phyloP scores from a whole-genome alignment of 2,113 vertebrate genomes.

The Mus spicilegus region DNA sequence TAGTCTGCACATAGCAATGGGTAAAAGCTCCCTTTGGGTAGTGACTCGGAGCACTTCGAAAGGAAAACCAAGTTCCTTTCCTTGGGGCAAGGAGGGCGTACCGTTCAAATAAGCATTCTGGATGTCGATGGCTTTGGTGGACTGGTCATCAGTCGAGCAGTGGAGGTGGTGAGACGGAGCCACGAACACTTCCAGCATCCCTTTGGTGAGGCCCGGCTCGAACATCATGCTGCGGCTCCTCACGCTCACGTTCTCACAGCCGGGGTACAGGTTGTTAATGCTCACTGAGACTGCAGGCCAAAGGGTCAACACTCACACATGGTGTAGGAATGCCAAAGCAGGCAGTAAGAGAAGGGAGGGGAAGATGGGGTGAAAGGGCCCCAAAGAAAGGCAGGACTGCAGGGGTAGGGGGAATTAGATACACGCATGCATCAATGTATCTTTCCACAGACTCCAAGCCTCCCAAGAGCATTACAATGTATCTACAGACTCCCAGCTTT shows the following conservation, averaged over 20 bases:
- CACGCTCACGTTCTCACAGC: slow-evolving; percentile 98
- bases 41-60: background rate
- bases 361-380: background rate
- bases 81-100: background rate
- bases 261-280: slow-evolving; percentile 96
- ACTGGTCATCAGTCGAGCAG: slow-evolving; percentile 71
- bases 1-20: rapidly evolving
- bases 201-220: slow-evolving; percentile 97
- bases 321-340: background rate
- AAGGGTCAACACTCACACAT: background rate
- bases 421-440: background rate
- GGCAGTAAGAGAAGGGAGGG: background rate
- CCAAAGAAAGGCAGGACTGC: background rate
- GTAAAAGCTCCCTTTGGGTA: background rate
- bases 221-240: slow-evolving; percentile 99
- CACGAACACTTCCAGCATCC: slow-evolving; percentile 94
- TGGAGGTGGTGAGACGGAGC: slow-evolving; percentile 71
- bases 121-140: slow-evolving; percentile 81
- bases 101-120: slow-evolving; percentile 82
- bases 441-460: background rate
- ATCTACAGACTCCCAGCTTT: background rate
- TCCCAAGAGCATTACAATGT: background rate
- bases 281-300: slow-evolving; percentile 93
- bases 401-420: background rate
- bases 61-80: background rate